These are phyloP conservation scores for Dissostichus mawsoni DNA, from an alignment of 2,113 vertebrate genomes.

Conservation along the genomic window DNA sequence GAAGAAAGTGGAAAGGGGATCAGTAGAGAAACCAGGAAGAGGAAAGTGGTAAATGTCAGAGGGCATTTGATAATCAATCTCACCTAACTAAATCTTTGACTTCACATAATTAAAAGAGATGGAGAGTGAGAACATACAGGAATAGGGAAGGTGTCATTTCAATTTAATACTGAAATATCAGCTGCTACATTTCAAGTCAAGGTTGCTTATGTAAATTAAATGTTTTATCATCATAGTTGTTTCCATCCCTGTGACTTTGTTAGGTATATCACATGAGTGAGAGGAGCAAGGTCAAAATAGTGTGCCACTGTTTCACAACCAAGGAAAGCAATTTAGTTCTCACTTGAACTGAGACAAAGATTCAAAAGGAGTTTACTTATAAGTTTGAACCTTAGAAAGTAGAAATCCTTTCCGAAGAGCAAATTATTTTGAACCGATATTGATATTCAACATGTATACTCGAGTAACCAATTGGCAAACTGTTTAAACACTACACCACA, in stretches of 20 bases:
- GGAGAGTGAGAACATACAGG: constrained; percentile 41
- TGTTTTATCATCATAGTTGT: constrained; percentile 58
- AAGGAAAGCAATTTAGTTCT: constrained; percentile 14
- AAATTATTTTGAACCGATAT: constrained; percentile 7
- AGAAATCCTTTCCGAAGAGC: not conserved
- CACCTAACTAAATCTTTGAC: constrained; percentile 36
- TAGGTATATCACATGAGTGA: constrained; percentile 8
- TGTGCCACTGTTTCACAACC: constrained; percentile 8
- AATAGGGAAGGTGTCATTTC: constrained; percentile 49
- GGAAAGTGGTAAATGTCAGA: constrained; percentile 31
- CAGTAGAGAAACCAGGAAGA: not conserved
- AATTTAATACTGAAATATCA: constrained; percentile 52
- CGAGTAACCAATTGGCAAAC: not conserved
- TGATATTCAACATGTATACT: constrained; percentile 1
- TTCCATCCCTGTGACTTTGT: constrained; percentile 52
- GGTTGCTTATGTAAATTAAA: constrained; percentile 69
- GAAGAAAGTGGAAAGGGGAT: constrained; percentile 6
- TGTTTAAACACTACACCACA: constrained; percentile 14
- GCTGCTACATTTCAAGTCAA: constrained; percentile 52
- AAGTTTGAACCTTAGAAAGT: not conserved
- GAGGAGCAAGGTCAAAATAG: constrained; percentile 28
- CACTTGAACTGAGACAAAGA: constrained; percentile 18
- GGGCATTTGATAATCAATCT: constrained; percentile 49
- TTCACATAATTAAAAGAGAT: constrained; percentile 49
- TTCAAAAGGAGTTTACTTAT: not conserved